These are phyloP conservation scores for Allolobophora icterica DNA, from an alignment of 2,888 invertebrate species.

Conservation along the genomic window DNA sequence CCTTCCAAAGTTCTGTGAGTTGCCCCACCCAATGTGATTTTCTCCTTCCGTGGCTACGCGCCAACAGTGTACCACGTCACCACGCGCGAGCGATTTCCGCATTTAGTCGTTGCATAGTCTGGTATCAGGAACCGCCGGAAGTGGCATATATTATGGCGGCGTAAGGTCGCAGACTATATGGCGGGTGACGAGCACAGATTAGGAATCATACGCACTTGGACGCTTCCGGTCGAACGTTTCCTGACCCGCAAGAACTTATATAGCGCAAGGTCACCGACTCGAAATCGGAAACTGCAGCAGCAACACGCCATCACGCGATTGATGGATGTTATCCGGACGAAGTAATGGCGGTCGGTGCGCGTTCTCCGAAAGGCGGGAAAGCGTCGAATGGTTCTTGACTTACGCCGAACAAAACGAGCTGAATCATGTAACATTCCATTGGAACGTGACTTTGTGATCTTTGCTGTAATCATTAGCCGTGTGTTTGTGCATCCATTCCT, in stretches of 20 bases:
- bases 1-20: too few relatives aligned
- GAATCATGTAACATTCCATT: not conserved
- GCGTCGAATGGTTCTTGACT: too few relatives aligned
- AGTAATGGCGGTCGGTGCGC: not conserved
- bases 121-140: not conserved
- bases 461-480: not conserved
- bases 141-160: not conserved
- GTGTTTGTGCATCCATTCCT: not conserved
- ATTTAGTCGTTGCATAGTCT: not conserved
- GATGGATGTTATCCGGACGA: not conserved
- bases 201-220: not conserved
- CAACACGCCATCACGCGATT: not conserved
- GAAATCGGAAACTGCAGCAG: not conserved
- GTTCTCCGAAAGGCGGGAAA: not conserved
- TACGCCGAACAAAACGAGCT: too few relatives aligned
- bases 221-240: not conserved
- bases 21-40: not conserved
- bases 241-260: slow-evolving; percentile 17
- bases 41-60: not conserved
- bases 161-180: not conserved
- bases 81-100: slow-evolving; percentile 10
- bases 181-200: not conserved
- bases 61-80: not conserved
- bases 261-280: not conserved
- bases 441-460: not conserved